A percentile compares a stretch with the other conserved stretches of the same genome.
Conservation (phyloP, 1,140 invertebrate species). For the Rhopalosiphum maidis region DNA sequence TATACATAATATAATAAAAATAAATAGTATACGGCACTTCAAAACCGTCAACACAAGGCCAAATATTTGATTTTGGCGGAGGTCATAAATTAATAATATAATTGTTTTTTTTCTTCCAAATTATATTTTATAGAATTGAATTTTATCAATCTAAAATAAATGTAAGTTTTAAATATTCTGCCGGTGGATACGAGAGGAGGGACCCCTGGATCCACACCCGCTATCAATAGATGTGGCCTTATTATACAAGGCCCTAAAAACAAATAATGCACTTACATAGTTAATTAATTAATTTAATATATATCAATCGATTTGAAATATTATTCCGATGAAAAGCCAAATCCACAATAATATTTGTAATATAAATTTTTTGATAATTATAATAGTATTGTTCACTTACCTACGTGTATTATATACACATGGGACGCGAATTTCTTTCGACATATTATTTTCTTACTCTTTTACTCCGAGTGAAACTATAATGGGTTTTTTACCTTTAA, state of each 20-base stretch:
- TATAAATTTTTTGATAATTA: neutral
- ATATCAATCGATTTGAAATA: neutral
- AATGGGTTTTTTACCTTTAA: neutral
- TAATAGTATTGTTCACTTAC: neutral
- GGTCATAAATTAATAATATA: slow-evolving; percentile 17
- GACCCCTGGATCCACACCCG: neutral
- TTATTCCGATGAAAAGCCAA: neutral
- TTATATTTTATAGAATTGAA: neutral
- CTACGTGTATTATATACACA: neutral
- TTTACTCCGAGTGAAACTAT: neutral
- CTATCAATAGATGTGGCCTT: neutral
- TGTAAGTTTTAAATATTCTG: neutral
- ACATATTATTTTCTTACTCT: neutral
- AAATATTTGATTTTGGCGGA: neutral
- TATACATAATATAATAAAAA: neutral
- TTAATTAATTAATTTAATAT: neutral
- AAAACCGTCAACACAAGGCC: neutral
- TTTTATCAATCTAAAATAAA: neutral
- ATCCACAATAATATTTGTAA: neutral
- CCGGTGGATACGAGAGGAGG: neutral
- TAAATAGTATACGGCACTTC: neutral
- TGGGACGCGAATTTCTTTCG: neutral
- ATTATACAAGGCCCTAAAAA: slow-evolving; percentile 6
- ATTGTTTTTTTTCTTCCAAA: neutral
- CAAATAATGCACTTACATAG: neutral